Conservation (phyloP, 1,140 invertebrate genomes). For the Nautilus pompilius region DNA sequence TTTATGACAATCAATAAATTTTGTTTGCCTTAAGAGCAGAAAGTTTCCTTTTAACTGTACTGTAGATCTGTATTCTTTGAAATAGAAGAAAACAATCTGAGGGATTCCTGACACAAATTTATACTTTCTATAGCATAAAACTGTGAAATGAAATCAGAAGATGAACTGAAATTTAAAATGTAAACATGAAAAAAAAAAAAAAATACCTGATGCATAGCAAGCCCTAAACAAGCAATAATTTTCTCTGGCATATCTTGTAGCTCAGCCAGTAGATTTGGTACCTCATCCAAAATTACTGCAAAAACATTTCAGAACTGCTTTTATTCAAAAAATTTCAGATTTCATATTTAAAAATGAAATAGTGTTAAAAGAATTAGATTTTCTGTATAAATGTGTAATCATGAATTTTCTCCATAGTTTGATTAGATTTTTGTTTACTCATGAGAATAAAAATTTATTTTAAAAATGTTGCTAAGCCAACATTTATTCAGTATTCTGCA, state of each 20-base stretch:
- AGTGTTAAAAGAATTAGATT: no score
- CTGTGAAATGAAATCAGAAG: neutral
- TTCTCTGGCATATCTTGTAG: slow-evolving; percentile 65
- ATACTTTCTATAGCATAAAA: neutral
- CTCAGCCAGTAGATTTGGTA: slow-evolving; percentile 66
- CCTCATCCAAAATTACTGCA: slow-evolving; percentile 57
- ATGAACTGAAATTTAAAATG: neutral
- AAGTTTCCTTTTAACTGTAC: neutral
- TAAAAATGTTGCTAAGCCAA: no score
- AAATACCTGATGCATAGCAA: slow-evolving; percentile 70
- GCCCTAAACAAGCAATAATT: slow-evolving; percentile 66
- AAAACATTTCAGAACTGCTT: neutral
- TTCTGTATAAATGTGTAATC: no score
- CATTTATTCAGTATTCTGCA: no score
- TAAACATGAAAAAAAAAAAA: neutral
- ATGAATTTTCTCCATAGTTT: neutral
- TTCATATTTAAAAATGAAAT: no score
- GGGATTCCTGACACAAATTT: neutral
- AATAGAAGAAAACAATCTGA: neutral
- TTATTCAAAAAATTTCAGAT: no score
- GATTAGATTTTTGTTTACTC: neutral
- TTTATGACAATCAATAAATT: neutral
- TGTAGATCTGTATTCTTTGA: neutral
- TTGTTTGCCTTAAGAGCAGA: neutral
- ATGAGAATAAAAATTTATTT: no score